phyloP scores from a whole-genome alignment of 2,113 vertebrate species.

The Acrocephalus kingi region DNA sequence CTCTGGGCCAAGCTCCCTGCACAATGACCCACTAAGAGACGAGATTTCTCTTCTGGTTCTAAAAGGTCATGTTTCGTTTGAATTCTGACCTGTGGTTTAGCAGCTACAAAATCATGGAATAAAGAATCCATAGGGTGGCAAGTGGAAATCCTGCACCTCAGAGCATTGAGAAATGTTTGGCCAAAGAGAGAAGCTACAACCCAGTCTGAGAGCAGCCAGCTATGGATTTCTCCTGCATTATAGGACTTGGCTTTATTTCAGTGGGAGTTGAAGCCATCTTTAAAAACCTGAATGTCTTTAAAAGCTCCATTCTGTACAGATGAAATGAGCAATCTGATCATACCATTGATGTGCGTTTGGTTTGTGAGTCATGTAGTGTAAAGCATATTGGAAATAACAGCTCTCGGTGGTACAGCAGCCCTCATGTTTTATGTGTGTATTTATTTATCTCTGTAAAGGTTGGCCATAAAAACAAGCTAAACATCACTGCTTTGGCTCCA shows the following conservation, averaged over 20 bases:
- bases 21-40: fast-evolving
- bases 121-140: fast-evolving
- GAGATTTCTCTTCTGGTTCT: not conserved
- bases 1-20: not conserved
- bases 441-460: not conserved
- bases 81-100: not conserved
- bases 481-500: not conserved
- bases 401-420: not conserved
- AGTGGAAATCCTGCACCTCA: not conserved
- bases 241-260: conserved; percentile 21
- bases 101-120: not conserved
- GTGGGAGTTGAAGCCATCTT: not conserved
- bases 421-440: not conserved
- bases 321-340: conserved; percentile 13
- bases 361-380: not conserved
- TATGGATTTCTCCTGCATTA: not conserved
- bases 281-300: not conserved
- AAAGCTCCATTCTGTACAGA: not conserved
- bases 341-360: not conserved
- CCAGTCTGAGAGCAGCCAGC: not conserved
- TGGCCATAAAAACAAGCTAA: not conserved
- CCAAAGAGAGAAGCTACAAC: not conserved
- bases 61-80: not conserved
- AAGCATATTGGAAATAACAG: conserved; percentile 2
- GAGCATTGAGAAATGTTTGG: not conserved